Base-by-base conservation (phyloP, 2,113 vertebrate genomes). In the Spea multiplicata region DNA sequence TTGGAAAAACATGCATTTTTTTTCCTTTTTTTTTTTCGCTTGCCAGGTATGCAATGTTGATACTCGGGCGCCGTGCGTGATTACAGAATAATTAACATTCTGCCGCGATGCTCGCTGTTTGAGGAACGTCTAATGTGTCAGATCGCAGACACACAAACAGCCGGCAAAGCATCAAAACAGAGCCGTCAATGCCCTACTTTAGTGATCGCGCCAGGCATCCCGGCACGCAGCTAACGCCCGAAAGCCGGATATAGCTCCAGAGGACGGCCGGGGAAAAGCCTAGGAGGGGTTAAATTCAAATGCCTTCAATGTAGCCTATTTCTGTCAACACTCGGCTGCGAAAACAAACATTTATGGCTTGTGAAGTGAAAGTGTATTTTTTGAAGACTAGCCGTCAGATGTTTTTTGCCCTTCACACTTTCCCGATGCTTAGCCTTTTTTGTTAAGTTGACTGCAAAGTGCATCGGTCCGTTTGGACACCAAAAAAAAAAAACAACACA, bases 331-430 rank as follows among this genome's bases (percentile, higher is more conserved):
- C 84, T 89, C 82, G 52, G 75, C 85, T 87, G 81, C 69, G 86
- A 87, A 91, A 91, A 90, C 88, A 92, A 92, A 93, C 89, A 89
- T 91, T 92, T 88, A 91, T 92, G 88, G 88, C 86, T 92, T 90
- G 84, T 93, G 92, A 94, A 94, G 90, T 87, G 89, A 85, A 89
- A 90, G 90, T 92, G 91, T 91, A 91, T 89, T 92, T 30, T 93
- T 89, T 92, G 91, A 93, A 92, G 91, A 88, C 88, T 86, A 84
- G 89, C 90, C 88, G 84, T 94, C 92, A 93, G 92, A 93, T 92
- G 89, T 87, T 88, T 91, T 94, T 91, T 92, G 91, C 91, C 92
- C 92, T 94, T 94, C 92, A 94, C 93, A 92, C 90, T 91, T 91
- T 85, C 88, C 87, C 30, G 83, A 89, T 91, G 90, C 88, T 95